Evolutionary conservation across 1,140 invertebrate species (phyloP).

Genomic region (Papilio dardanus): DNA sequence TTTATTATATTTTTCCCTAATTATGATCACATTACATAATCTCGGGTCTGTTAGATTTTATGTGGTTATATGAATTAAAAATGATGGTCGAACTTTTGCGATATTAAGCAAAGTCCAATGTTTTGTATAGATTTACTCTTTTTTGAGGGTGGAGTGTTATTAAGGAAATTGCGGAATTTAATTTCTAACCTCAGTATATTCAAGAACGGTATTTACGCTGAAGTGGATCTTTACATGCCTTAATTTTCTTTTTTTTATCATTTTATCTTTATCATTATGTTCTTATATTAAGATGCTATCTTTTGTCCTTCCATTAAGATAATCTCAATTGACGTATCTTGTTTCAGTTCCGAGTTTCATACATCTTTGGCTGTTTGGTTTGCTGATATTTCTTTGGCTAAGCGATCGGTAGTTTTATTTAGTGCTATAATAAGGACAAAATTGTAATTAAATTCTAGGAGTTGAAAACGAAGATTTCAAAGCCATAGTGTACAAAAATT

Average conservation of each 20-base stretch:
- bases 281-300: conserved; percentile 1
- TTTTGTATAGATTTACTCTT: background rate
- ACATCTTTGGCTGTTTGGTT: conserved; percentile 17
- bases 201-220: background rate
- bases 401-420: conserved; percentile 27
- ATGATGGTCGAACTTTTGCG: background rate
- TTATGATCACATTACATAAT: background rate
- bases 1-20: conserved; percentile 6
- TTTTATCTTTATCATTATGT: background rate
- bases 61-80: no score
- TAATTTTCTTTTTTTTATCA: background rate
- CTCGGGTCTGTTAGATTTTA: no score
- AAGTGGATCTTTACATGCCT: background rate
- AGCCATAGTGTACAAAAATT: conserved; percentile 13
- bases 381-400: conserved; percentile 12
- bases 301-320: background rate
- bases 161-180: background rate
- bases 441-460: conserved; percentile 10
- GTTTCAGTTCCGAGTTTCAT: conserved; percentile 28
- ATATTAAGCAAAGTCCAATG: background rate
- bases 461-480: background rate
- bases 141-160: background rate
- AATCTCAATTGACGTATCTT: background rate
- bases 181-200: background rate
- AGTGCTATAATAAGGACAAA: conserved; percentile 17